Conservation (phyloP, 2,797 vertebrate genomes). For the Megalops cyprinoides region DNA sequence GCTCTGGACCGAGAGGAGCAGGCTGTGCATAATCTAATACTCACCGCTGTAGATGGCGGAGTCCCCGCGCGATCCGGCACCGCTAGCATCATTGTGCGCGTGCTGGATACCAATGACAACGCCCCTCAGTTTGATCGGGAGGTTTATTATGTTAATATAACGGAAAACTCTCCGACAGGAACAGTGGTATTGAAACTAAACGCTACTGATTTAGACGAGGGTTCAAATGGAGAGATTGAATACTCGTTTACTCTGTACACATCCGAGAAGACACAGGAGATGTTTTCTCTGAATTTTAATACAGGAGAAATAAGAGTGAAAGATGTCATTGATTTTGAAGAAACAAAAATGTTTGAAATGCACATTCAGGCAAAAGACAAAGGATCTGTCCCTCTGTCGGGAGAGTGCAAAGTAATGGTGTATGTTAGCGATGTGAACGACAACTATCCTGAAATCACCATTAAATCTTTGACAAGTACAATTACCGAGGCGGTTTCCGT, state of each 20-base stretch:
- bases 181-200: conserved; percentile 68
- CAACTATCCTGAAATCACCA: conserved; percentile 42
- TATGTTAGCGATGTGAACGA: conserved; percentile 49
- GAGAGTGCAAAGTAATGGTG: conserved; percentile 73
- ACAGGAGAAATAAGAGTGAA: no score
- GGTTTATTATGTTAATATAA: conserved; percentile 70
- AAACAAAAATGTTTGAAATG: conserved; percentile 75
- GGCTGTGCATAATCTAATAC: no score
- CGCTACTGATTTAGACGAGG: conserved; percentile 78
- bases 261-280: no score
- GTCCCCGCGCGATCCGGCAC: no score
- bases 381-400: conserved; percentile 65
- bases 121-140: no score
- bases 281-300: no score
- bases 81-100: no score
- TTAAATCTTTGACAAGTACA: conserved; percentile 41
- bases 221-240: conserved; percentile 70
- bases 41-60: no score
- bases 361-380: conserved; percentile 77
- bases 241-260: conserved; percentile 78
- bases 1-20: conserved; percentile 81
- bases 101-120: no score
- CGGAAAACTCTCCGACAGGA: conserved; percentile 72
- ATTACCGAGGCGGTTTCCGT: conserved; percentile 39
- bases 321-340: no score